phyloP scores from a whole-genome alignment of 2,113 vertebrate species.

The Apodemus speciosus region DNA sequence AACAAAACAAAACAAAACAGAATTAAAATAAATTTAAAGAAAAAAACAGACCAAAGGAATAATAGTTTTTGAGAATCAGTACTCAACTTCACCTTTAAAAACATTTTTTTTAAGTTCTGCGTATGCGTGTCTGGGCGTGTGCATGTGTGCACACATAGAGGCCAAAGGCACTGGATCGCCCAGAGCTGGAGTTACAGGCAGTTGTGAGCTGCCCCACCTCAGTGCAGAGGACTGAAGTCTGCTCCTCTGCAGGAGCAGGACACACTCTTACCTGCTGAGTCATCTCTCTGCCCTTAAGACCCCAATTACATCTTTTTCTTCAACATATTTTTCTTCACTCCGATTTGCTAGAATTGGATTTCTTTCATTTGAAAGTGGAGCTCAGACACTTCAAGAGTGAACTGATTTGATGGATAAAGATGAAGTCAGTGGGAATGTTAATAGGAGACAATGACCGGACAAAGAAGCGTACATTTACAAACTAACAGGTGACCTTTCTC shows the following conservation, averaged over 20 bases:
- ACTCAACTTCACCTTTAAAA: neutral
- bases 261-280: neutral
- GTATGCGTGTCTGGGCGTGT: neutral
- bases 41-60: neutral
- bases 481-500: neutral
- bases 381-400: conserved; percentile 1
- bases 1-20: neutral
- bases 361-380: conserved; percentile 43
- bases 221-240: neutral
- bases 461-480: conserved; percentile 22
- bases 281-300: neutral
- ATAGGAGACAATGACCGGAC: conserved; percentile 39
- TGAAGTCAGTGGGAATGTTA: conserved; percentile 33
- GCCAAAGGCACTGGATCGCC: too few species aligned
- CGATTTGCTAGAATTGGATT: conserved; percentile 22
- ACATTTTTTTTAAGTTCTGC: neutral
- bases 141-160: too few species aligned
- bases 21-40: neutral
- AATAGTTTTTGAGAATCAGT: neutral
- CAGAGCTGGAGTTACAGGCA: too few species aligned
- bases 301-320: neutral
- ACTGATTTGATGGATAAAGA: conserved; percentile 15
- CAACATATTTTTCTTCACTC: conserved; percentile 27
- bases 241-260: neutral
- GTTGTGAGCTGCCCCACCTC: too few species aligned